phyloP scores from a whole-genome alignment of 1,140 invertebrate genomes.

The Microvelia longipes region DNA sequence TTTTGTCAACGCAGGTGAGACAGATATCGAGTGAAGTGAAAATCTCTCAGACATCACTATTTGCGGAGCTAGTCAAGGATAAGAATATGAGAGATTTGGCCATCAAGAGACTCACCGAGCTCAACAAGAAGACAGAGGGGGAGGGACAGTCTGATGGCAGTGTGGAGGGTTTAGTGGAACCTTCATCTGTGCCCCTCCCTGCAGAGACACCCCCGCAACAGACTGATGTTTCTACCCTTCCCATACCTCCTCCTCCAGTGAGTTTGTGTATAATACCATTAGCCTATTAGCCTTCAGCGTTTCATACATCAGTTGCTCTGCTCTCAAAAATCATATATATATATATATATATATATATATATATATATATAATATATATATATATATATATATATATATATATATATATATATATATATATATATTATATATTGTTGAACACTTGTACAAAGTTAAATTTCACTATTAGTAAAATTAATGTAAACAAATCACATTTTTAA shows the following conservation, averaged over 20 bases:
- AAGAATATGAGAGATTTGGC: conserved; percentile 62
- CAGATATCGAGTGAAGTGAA: conserved; percentile 34
- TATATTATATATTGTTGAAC: no score
- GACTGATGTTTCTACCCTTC: no score
- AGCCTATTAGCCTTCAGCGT: conserved; percentile 15
- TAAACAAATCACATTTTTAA: no score
- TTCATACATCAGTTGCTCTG: conserved; percentile 7
- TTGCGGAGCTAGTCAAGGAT: conserved; percentile 73
- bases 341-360: no score
- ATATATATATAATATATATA: no score
- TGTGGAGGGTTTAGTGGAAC: conserved; percentile 7
- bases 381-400: no score
- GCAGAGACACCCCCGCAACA: conserved; percentile 20
- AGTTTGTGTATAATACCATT: no score
- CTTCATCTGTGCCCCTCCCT: neutral
- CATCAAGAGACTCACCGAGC: conserved; percentile 46
- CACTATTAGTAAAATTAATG: no score
- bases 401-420: no score
- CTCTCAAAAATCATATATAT: neutral
- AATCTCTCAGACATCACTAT: conserved; percentile 68
- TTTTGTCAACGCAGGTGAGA: neutral
- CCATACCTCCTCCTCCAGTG: conserved; percentile 5
- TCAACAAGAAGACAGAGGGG: conserved; percentile 40
- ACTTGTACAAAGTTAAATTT: no score
- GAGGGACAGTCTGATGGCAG: conserved; percentile 4